phyloP scores from a whole-genome alignment of 2,797 vertebrate genomes.

The Lophotriccus pileatus region DNA sequence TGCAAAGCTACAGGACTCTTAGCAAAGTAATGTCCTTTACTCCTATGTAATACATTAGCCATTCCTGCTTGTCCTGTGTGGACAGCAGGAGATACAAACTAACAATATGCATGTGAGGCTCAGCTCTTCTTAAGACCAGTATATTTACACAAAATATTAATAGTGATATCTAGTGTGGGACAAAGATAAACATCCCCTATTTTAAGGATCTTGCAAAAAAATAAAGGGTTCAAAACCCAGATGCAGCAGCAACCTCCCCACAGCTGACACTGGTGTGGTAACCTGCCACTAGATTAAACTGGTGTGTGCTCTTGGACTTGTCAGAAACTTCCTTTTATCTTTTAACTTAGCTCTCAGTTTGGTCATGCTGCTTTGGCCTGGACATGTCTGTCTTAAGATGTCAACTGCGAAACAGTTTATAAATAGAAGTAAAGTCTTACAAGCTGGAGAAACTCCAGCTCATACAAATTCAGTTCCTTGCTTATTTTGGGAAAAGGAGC shows the following conservation, averaged over 20 bases:
- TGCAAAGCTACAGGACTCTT: background rate
- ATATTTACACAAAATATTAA: background rate
- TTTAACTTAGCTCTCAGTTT: background rate
- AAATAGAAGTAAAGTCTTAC: background rate
- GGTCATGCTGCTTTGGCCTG: background rate
- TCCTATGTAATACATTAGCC: background rate
- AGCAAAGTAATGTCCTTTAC: background rate
- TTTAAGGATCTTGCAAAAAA: background rate
- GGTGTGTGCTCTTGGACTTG: background rate
- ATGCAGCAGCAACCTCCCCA: background rate
- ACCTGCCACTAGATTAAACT: background rate
- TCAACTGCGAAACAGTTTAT: background rate
- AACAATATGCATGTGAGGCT: background rate
- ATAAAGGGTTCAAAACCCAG: background rate
- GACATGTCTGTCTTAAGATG: background rate
- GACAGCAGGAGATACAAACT: background rate
- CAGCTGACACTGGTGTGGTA: background rate
- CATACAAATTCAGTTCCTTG: background rate
- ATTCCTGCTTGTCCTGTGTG: background rate
- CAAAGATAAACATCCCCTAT: background rate
- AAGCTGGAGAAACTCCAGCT: background rate
- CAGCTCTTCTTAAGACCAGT: background rate
- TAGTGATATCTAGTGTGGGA: background rate
- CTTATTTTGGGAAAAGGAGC: background rate
- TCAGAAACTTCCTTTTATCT: background rate